These are phyloP conservation scores for Apostichopus japonicus DNA, from an alignment of 35 echinoderm and acorn worm species.

Conservation along the genomic window DNA sequence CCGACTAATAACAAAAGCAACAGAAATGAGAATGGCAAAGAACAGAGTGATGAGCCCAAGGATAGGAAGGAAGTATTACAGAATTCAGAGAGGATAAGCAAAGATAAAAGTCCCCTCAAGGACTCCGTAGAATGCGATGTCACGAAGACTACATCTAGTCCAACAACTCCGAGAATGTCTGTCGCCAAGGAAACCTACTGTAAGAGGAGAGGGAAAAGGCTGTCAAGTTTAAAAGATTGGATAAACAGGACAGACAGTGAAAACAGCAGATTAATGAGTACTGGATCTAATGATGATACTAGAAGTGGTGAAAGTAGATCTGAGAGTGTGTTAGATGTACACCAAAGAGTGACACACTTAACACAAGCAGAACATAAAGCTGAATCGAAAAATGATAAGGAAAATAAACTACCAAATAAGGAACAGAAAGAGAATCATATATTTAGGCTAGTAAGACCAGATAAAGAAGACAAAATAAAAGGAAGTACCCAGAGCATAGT, in stretches of 20 bases:
- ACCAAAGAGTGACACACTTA: neutral
- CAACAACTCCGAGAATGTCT: neutral
- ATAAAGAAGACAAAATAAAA: neutral
- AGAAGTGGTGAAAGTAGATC: neutral
- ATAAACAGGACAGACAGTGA: neutral
- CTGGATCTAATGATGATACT: neutral
- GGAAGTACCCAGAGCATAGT: neutral
- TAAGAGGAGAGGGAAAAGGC: slow-evolving; percentile 3
- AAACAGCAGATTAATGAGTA: neutral
- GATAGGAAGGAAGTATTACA: neutral
- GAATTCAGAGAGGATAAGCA: too few species aligned
- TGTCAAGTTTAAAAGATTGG: slow-evolving; percentile 41
- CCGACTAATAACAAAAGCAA: neutral
- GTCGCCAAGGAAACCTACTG: slow-evolving; percentile 7
- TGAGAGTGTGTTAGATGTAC: neutral
- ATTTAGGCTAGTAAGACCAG: neutral
- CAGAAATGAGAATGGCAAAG: neutral
- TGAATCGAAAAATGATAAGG: neutral
- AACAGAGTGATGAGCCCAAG: neutral
- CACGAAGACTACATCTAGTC: neutral
- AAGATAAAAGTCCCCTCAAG: neutral
- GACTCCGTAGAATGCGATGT: neutral
- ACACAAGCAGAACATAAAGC: neutral
- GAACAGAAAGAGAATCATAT: neutral
- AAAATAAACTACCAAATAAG: neutral